phyloP scores from a whole-genome alignment of 2,797 vertebrate species.

The Pseudotriccus pelzelni region DNA sequence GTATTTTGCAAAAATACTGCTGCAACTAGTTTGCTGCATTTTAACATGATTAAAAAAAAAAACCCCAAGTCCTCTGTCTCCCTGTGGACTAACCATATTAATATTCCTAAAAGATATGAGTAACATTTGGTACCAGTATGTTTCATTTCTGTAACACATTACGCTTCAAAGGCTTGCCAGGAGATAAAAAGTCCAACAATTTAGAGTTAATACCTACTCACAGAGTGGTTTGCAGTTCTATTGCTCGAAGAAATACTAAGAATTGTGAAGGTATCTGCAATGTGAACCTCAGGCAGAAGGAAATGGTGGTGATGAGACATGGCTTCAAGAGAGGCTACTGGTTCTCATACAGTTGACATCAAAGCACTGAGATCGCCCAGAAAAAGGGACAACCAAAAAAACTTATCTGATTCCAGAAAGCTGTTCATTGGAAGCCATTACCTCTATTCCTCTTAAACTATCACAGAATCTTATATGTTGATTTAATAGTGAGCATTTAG shows the following conservation, averaged over 20 bases:
- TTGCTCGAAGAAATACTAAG: neutral
- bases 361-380: neutral
- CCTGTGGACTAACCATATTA: neutral
- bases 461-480: neutral
- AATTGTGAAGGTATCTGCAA: neutral
- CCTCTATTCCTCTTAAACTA: neutral
- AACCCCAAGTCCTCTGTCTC: neutral
- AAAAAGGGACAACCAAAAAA: neutral
- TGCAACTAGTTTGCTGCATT: neutral
- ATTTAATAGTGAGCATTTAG: neutral
- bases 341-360: neutral
- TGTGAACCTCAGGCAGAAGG: neutral
- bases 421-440: neutral
- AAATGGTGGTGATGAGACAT: neutral
- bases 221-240: neutral
- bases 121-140: neutral
- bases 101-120: neutral
- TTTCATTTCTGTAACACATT: neutral
- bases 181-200: neutral
- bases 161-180: neutral
- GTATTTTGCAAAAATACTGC: conserved; percentile 18
- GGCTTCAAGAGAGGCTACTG: neutral
- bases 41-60: neutral
- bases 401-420: neutral
- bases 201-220: neutral